Evolutionary conservation across 2,888 invertebrate species (phyloP), one percentile per base, ranked within the genome.

Genomic region (Erebia aethiops): DNA sequence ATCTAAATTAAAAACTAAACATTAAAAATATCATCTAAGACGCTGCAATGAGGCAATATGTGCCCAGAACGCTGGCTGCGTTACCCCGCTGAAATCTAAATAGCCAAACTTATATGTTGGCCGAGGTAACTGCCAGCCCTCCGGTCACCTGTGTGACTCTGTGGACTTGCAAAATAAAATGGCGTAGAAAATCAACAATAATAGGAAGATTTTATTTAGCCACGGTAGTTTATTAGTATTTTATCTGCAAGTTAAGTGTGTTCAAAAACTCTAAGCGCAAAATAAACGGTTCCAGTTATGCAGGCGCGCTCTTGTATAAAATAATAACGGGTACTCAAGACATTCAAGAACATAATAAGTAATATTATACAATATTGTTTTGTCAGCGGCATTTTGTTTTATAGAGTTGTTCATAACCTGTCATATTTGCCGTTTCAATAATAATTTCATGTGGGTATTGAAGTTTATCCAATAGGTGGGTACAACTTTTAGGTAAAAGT

Each of bases 281-380:
- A 46, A 46, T 46, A 62, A 62, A 49, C 49, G 21, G 21, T 62
- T 62, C 49, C 21, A 61, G 18, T 62, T 49, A 43, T 61, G 61
- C 61, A 43, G 43, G 11, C 16, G 62, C 62, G 62, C 62, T 62
- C 62, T 62, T 62, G 21, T 21, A 21, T 62, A 21, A 61, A 61
- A 62, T 62, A 62, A 49, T 62, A 46, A 62, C 8, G 61, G 18
- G 61, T 46, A 62, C 18, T 46, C 18, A 14, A 62, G 49, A 21
- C 62, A 7, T 62, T 62, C 49, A 21, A 62, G 62, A 21, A 62
- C 49, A 41, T 43, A 16, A 43, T 41, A 35, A 35, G 7, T 35
- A 4, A 10, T 13, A 57, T 14, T 10, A 14, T 13, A 57, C 13
- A 18, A 16, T 8, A 1, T 18, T 9, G 9, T 52, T 52, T 8